These are phyloP conservation scores for Aleadryas rufinucha DNA, from an alignment of 2,113 vertebrate genomes.

Conservation along the genomic window DNA sequence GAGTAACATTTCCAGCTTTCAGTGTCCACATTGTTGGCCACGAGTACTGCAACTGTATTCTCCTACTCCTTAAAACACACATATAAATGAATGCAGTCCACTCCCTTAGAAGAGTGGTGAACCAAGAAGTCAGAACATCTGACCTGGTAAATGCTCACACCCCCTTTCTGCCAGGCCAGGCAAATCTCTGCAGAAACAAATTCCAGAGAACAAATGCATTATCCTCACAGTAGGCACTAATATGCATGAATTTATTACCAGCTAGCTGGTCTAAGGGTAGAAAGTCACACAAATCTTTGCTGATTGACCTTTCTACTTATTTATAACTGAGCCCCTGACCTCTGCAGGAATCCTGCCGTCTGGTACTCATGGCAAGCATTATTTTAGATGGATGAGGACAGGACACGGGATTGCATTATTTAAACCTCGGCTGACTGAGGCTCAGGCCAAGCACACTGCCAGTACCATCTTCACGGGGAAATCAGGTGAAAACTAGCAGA, in stretches of 20 bases:
- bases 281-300: not conserved
- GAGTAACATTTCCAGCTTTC: not conserved
- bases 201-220: not conserved
- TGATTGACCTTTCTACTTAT: not conserved
- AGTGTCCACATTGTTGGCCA: not conserved
- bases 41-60: not conserved
- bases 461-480: not conserved
- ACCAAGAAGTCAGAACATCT: not conserved
- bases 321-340: not conserved
- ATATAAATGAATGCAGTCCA: not conserved
- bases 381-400: not conserved
- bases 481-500: not conserved
- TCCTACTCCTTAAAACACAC: not conserved
- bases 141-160: not conserved
- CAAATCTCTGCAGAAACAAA: not conserved
- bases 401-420: not conserved
- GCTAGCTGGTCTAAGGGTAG: not conserved
- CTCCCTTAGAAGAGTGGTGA: not conserved
- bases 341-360: not conserved
- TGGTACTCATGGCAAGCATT: not conserved
- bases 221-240: not conserved
- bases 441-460: fast-evolving
- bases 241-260: not conserved
- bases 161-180: not conserved
- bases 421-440: not conserved